Percentiles rank a stretch among this genome's conserved stretches.
Evolutionary conservation across 2,113 vertebrate species (phyloP).

Genomic region (Lethenteron camtschaticum): DNA sequence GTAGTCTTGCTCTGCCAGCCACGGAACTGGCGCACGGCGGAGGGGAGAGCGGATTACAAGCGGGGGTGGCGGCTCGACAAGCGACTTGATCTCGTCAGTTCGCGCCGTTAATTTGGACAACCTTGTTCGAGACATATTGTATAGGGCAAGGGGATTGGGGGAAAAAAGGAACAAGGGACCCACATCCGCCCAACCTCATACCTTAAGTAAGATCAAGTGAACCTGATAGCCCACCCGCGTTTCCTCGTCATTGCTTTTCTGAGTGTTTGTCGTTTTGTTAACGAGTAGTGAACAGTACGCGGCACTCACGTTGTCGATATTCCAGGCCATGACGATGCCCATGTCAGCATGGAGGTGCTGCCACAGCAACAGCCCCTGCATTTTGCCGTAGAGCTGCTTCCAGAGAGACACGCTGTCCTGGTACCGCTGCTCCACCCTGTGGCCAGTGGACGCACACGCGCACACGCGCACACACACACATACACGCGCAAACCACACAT

Average conservation of each 20-base stretch:
- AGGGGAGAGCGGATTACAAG: background rate
- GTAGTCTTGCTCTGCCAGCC: constrained; percentile 52
- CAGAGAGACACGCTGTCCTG: constrained; percentile 40
- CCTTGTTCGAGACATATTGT: background rate
- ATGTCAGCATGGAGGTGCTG: constrained; percentile 49
- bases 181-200: too few relatives aligned
- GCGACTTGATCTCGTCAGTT: background rate
- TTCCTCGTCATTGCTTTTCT: background rate
- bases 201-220: background rate
- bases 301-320: constrained; percentile 33
- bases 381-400: constrained; percentile 44
- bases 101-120: background rate
- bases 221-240: background rate
- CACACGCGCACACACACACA: background rate
- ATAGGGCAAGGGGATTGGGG: background rate
- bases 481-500: background rate
- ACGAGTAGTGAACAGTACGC: background rate
- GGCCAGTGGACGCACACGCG: background rate
- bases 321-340: constrained; percentile 59
- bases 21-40: constrained; percentile 34
- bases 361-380: constrained; percentile 57
- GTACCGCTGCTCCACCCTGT: constrained; percentile 44
- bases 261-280: background rate
- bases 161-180: background rate
- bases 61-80: background rate